phyloP scores from a whole-genome alignment of 2,797 vertebrate genomes.

The Moxostoma hubbsi region DNA sequence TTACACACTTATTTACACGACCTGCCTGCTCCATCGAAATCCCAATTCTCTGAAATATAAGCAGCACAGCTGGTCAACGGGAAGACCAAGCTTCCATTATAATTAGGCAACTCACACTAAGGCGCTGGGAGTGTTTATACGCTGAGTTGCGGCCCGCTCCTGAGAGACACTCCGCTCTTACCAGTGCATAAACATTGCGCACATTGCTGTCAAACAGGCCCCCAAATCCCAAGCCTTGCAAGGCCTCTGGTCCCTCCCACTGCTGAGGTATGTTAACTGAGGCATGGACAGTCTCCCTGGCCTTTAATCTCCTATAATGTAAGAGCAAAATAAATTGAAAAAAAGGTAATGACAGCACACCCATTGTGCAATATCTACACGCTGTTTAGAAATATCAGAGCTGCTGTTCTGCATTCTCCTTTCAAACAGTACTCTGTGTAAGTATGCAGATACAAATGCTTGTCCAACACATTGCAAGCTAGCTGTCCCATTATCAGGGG shows the following conservation, averaged over 20 bases:
- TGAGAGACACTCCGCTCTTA: conserved; percentile 43
- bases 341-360: not conserved
- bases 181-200: conserved; percentile 55
- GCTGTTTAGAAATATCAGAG: not conserved
- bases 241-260: conserved; percentile 8
- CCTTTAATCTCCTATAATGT: not conserved
- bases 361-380: not conserved
- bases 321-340: not conserved
- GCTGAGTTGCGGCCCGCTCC: conserved; percentile 58
- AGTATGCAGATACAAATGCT: not conserved
- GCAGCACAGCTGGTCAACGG: conserved; percentile 30
- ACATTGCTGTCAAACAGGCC: conserved; percentile 62
- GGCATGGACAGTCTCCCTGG: conserved; percentile 23
- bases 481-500: too few species aligned
- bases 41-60: conserved; percentile 6
- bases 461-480: not conserved
- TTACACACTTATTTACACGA: conserved; percentile 10
- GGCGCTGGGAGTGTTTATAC: conserved; percentile 51
- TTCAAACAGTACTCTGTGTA: too few species aligned
- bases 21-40: not conserved
- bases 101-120: conserved; percentile 5
- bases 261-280: conserved; percentile 31
- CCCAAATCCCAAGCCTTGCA: conserved; percentile 18
- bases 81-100: conserved; percentile 4
- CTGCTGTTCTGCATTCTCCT: not conserved